A percentile compares a stretch with the other conserved stretches of the same genome.
These are phyloP conservation scores for Muntiacus muntjak DNA, from an alignment of 2,113 vertebrate species.

Conservation along the genomic window DNA sequence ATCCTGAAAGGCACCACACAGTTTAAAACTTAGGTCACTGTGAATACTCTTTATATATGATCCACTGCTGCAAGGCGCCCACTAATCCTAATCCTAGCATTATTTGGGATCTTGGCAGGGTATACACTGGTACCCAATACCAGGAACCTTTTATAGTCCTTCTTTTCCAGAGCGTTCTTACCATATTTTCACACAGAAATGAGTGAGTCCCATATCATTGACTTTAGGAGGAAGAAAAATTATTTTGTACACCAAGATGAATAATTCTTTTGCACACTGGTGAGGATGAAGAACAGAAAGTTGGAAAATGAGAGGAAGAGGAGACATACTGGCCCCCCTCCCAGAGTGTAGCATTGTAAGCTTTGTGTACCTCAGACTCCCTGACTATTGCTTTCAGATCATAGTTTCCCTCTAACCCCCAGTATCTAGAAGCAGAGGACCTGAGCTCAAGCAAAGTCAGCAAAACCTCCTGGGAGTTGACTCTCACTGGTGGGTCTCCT, in stretches of 20 bases:
- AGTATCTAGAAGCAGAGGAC: not conserved
- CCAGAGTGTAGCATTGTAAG: fast-evolving
- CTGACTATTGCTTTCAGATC: not conserved
- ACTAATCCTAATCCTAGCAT: not conserved
- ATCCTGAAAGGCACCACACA: not conserved
- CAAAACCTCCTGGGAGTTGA: no score
- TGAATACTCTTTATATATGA: not conserved
- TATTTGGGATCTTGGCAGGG: not conserved
- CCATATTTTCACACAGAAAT: not conserved
- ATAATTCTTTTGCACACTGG: not conserved
- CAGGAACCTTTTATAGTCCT: not conserved
- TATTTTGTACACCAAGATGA: not conserved
- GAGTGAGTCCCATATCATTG: not conserved
- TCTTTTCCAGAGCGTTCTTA: not conserved
- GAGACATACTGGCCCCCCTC: fast-evolving
- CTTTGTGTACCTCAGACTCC: not conserved
- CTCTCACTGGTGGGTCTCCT: not conserved
- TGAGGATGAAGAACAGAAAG: not conserved
- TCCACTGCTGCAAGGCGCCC: fast-evolving
- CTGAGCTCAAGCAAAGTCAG: not conserved
- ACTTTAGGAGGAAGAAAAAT: not conserved
- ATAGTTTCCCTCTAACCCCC: not conserved
- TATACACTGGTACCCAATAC: not conserved
- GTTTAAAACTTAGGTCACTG: not conserved
- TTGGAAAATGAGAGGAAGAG: not conserved